phyloP scores from a whole-genome alignment of 2,113 vertebrate species.

The Mola mola region DNA sequence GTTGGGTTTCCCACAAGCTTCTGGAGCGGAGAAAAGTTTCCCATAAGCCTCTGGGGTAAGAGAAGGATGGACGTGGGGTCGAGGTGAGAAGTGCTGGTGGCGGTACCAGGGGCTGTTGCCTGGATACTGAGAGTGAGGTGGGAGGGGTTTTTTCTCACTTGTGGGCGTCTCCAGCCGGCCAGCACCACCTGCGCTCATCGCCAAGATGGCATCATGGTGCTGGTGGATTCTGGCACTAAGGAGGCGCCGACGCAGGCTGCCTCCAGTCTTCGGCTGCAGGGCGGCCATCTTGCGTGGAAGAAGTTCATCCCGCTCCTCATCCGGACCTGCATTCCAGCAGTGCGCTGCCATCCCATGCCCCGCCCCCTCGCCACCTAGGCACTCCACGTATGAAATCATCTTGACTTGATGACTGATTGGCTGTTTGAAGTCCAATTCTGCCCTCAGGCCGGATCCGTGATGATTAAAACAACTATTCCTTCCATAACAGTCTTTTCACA shows the following conservation, averaged over 20 bases:
- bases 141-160: slow-evolving; percentile 28
- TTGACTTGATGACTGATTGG: neutral
- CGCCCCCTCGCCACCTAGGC: slow-evolving; percentile 67
- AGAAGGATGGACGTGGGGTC: slow-evolving; percentile 22
- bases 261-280: slow-evolving; percentile 73
- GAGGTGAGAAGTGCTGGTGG: slow-evolving; percentile 31
- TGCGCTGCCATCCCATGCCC: slow-evolving; percentile 33
- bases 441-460: slow-evolving; percentile 5
- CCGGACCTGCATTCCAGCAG: slow-evolving; percentile 69
- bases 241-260: slow-evolving; percentile 76
- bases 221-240: slow-evolving; percentile 78
- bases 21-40: slow-evolving; percentile 36
- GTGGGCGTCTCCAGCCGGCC: neutral
- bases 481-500: neutral
- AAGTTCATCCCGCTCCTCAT: slow-evolving; percentile 76
- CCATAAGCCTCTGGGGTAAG: slow-evolving; percentile 29
- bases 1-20: slow-evolving; percentile 27
- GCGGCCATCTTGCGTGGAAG: slow-evolving; percentile 68
- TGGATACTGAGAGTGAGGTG: slow-evolving; percentile 43
- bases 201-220: slow-evolving; percentile 67
- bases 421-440: neutral
- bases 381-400: slow-evolving; percentile 81
- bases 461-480: neutral
- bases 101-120: slow-evolving; percentile 45
- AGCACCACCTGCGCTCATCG: neutral